Percentiles rank a stretch among this genome's conserved stretches.
Evolutionary conservation across 2,797 vertebrate genomes (phyloP).

Genomic region (Pseudopleuronectes americanus): DNA sequence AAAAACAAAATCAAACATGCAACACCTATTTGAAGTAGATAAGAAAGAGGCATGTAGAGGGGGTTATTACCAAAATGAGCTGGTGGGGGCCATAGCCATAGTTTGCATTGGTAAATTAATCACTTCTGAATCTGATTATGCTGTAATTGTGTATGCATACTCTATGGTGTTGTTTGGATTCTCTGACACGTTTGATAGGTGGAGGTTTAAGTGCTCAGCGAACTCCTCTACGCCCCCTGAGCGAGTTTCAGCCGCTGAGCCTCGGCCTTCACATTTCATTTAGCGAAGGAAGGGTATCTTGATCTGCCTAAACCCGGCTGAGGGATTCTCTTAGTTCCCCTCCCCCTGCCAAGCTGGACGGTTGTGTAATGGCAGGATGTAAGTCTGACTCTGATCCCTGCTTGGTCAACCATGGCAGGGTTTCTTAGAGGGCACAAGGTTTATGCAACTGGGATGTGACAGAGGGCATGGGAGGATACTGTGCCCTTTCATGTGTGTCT

Average conservation of each 20-base stretch:
- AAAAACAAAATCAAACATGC: no score
- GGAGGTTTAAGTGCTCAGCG: conserved; percentile 16
- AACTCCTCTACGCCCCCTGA: background rate
- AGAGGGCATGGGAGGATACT: conserved; percentile 56
- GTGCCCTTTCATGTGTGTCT: conserved; percentile 35
- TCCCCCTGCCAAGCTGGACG: conserved; percentile 27
- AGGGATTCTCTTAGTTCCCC: conserved; percentile 26
- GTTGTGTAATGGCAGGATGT: conserved; percentile 60
- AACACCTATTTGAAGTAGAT: no score
- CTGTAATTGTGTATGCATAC: background rate
- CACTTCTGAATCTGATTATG: no score
- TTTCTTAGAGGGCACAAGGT: conserved; percentile 31
- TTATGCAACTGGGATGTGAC: conserved; percentile 49
- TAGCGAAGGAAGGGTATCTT: conserved; percentile 43
- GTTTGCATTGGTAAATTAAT: no score
- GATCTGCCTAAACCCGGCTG: conserved; percentile 18
- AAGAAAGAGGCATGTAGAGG: background rate
- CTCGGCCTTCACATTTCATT: conserved; percentile 59
- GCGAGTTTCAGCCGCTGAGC: conserved; percentile 42
- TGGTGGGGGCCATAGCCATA: no score
- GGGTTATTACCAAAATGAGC: no score
- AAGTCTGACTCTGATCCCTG: conserved; percentile 24
- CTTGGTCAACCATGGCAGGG: conserved; percentile 47
- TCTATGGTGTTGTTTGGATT: background rate
- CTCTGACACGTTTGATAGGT: conserved; percentile 8